These are phyloP conservation scores for Phaethon lepturus DNA, from an alignment of 2,113 vertebrate genomes.

Conservation along the genomic window DNA sequence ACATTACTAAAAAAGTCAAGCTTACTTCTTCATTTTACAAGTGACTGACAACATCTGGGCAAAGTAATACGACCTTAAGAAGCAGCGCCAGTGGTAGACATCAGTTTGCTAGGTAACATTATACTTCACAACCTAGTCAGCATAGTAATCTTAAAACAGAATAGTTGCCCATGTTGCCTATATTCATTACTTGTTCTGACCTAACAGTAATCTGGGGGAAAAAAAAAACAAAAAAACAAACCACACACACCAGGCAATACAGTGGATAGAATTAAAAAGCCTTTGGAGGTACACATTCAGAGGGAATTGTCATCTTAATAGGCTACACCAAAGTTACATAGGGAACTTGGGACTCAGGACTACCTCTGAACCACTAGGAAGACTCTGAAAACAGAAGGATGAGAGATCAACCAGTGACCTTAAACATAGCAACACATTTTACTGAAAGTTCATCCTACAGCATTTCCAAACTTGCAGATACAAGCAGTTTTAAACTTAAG, in stretches of 20 bases:
- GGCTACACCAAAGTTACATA: background rate
- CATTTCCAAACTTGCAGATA: background rate
- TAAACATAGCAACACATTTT: background rate
- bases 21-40: background rate
- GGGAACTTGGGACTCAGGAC: background rate
- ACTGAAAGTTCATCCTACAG: background rate
- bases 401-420: background rate
- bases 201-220: background rate
- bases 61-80: background rate
- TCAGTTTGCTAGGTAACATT: background rate
- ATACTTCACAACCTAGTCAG: background rate
- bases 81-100: background rate
- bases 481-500: background rate
- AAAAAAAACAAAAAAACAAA: no score
- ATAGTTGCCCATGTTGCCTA: background rate
- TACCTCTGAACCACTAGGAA: background rate
- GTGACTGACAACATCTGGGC: background rate
- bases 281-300: background rate
- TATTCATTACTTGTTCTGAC: slow-evolving; percentile 6
- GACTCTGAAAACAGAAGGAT: background rate
- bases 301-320: background rate
- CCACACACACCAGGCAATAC: background rate
- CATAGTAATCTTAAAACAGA: background rate
- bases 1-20: background rate
- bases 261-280: background rate